These are phyloP conservation scores for Pteropus rufus DNA, from an alignment of 2,797 vertebrate species.

Conservation along the genomic window DNA sequence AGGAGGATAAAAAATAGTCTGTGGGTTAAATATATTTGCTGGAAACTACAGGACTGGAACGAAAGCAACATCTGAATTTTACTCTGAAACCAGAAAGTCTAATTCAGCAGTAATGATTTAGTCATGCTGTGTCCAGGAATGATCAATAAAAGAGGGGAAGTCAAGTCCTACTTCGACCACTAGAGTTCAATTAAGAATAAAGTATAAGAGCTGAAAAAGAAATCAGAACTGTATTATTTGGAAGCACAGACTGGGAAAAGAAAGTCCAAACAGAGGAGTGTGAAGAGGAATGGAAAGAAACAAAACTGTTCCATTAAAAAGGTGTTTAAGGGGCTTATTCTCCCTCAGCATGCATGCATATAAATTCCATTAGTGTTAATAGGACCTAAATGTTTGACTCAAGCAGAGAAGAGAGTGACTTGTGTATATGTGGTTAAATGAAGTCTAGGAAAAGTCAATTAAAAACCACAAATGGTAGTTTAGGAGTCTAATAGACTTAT, in stretches of 20 bases:
- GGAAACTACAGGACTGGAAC: conserved; percentile 13
- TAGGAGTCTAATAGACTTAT: conserved; percentile 56
- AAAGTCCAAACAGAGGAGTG: conserved; percentile 59
- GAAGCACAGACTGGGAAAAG: conserved; percentile 58
- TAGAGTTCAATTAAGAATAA: conserved; percentile 60
- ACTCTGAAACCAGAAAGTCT: conserved; percentile 64
- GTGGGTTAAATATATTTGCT: conserved; percentile 47
- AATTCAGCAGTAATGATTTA: conserved; percentile 46
- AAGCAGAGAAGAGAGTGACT: conserved; percentile 50
- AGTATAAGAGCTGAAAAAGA: conserved; percentile 43
- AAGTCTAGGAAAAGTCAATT: conserved; percentile 71
- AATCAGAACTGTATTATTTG: conserved; percentile 51
- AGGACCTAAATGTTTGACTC: conserved; percentile 66
- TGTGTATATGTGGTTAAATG: conserved; percentile 64
- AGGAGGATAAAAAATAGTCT: conserved; percentile 49
- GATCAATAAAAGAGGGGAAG: conserved; percentile 53
- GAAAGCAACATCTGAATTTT: conserved; percentile 57
- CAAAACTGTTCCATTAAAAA: conserved; percentile 75
- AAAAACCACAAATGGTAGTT: conserved; percentile 52
- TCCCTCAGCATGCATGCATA: conserved; percentile 37
- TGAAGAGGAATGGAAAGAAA: conserved; percentile 73
- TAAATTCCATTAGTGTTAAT: conserved; percentile 80
- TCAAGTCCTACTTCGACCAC: neutral
- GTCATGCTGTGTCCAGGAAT: conserved; percentile 62
- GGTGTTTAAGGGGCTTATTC: conserved; percentile 79